phyloP scores from a whole-genome alignment of 2,888 invertebrate genomes.

The Epirrhoe alternata region DNA sequence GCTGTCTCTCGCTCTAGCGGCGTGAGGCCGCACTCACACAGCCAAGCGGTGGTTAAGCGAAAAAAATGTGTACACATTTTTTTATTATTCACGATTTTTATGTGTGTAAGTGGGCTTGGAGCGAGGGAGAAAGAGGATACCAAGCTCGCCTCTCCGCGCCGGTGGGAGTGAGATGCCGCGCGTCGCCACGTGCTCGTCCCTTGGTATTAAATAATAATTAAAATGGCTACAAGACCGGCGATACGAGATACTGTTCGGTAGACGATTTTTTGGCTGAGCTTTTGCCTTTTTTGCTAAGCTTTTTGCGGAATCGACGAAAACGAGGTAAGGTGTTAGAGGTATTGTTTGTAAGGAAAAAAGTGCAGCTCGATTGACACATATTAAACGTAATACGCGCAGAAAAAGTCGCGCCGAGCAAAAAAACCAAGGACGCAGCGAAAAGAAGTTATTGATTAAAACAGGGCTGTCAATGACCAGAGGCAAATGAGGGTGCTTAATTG shows the following conservation, averaged over 20 bases:
- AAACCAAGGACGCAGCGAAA: slow-evolving; percentile 83
- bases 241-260: slow-evolving; percentile 81
- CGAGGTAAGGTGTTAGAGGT: slow-evolving; percentile 64
- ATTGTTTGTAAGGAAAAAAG: slow-evolving; percentile 58
- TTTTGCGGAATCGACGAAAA: slow-evolving; percentile 76
- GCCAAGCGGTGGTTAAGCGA: slow-evolving; percentile 76
- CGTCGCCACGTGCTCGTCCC: slow-evolving; percentile 84
- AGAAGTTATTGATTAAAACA: slow-evolving; percentile 85
- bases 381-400: slow-evolving; percentile 81
- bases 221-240: slow-evolving; percentile 84
- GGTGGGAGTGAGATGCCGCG: slow-evolving; percentile 64
- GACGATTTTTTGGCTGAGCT: slow-evolving; percentile 84
- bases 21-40: slow-evolving; percentile 82
- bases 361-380: slow-evolving; percentile 77
- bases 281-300: slow-evolving; percentile 79
- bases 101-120: slow-evolving; percentile 84
- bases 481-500: slow-evolving; percentile 84
- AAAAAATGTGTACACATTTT: slow-evolving; percentile 86
- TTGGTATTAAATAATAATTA: slow-evolving; percentile 85
- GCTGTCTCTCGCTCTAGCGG: slow-evolving; percentile 68
- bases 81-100: slow-evolving; percentile 86
- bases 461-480: slow-evolving; percentile 84
- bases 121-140: slow-evolving; percentile 65
- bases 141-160: slow-evolving; percentile 49
- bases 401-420: slow-evolving; percentile 83